Evolutionary conservation across 2,888 invertebrate species (phyloP), one percentile per base, ranked within the genome.

Genomic region (Holacanthella duospinosa): DNA sequence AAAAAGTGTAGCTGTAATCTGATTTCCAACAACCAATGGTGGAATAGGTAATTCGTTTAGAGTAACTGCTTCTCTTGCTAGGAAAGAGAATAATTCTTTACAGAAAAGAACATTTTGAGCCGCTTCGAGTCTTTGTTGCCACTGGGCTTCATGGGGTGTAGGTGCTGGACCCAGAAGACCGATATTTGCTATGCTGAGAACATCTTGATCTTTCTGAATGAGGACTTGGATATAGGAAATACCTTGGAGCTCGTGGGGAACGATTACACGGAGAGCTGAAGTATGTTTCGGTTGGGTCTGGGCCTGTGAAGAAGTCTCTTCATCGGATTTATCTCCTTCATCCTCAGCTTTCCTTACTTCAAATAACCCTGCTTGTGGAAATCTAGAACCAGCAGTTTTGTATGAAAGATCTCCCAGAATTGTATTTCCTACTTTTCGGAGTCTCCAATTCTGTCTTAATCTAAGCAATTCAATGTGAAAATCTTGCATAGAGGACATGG

Each of bases 81-180:
- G 79, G 74, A 95, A 89, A 68, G 92, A 89, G 76, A 96, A 96
- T 36, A 96, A 79, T 77, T 96, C 96, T 78, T 95, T 95, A 76
- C 96, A 96, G 79, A 95, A 96, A 25, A 96, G 80, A 28, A 96
- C 94, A 77, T 96, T 96, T 76, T 96, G 96, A 0, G 95, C 95
- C 0, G 92, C 91, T 76, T 96, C 95, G n/a, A 96, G 80, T 74
- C 93, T 93, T 75, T 92, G 90, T 74, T 95, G 93, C 96, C 96
- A 96, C 75, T 92, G 88, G 69, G 87, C 82, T 71, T 89, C 89
- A 1, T 86, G 82, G 65, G 83, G 82, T 61, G 85, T 83, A 0
- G 88, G 86, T 55, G 87, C 87, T 71, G 88, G 82, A 1, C 88
- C 88, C 19, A 88, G 83, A 0, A 89, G 80, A 75, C 86, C 89